A percentile compares a stretch with the other conserved stretches of the same genome.
These are phyloP conservation scores for Sterna hirundo DNA, from an alignment of 2,113 vertebrate species.

Conservation along the genomic window DNA sequence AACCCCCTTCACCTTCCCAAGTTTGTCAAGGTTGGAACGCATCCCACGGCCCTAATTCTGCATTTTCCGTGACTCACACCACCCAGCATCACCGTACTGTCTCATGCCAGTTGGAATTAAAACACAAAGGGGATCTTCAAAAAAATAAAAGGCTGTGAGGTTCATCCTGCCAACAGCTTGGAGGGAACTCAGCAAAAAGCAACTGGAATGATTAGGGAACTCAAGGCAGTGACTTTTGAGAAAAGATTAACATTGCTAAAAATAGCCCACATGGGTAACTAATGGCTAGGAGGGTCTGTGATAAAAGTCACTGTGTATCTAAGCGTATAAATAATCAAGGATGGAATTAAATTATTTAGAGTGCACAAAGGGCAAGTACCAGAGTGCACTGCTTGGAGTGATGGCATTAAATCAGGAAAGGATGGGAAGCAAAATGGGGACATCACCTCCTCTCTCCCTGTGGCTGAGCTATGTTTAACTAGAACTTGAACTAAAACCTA, in stretches of 20 bases:
- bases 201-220: neutral
- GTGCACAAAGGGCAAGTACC: neutral
- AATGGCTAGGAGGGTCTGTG: neutral
- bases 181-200: neutral
- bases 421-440: neutral
- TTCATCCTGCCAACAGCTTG: neutral
- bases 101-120: neutral
- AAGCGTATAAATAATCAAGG: slow-evolving; percentile 33
- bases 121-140: neutral
- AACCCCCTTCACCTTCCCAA: neutral
- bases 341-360: slow-evolving; percentile 16
- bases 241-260: slow-evolving; percentile 42
- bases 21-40: neutral
- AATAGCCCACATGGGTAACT: neutral
- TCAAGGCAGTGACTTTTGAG: slow-evolving; percentile 39
- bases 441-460: neutral
- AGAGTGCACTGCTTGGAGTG: neutral
- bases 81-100: neutral
- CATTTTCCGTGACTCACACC: neutral
- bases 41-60: neutral
- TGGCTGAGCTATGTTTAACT: neutral
- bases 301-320: neutral
- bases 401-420: neutral
- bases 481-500: neutral
- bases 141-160: neutral